A percentile compares a stretch with the other conserved stretches of the same genome.
Evolutionary conservation across 2,888 invertebrate species (phyloP).

Genomic region (Nasonia oneida): DNA sequence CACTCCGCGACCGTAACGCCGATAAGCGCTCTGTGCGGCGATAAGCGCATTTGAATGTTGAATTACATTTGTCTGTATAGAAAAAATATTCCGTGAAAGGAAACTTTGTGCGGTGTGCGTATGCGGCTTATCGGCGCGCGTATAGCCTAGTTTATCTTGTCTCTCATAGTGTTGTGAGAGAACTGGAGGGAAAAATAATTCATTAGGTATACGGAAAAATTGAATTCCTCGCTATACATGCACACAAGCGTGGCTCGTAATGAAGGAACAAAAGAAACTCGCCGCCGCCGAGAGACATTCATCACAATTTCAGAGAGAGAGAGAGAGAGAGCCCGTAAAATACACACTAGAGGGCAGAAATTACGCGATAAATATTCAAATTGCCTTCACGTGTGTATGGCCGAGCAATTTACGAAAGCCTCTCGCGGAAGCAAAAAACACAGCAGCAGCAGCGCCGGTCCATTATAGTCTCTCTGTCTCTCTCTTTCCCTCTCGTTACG

Average conservation of each 20-base stretch:
- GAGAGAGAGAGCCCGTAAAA: constrained; percentile 7
- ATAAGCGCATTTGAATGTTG: not conserved
- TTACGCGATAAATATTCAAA: constrained; percentile 62
- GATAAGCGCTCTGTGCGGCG: not conserved
- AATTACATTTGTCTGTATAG: not conserved
- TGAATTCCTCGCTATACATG: not conserved
- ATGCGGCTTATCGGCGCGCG: not conserved
- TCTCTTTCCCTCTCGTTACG: constrained; percentile 22
- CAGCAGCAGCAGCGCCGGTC: constrained; percentile 33
- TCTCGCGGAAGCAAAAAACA: not conserved
- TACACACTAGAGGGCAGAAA: constrained; percentile 24
- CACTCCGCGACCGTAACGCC: too few relatives aligned
- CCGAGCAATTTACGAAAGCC: constrained; percentile 47
- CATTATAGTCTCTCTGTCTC: constrained; percentile 37
- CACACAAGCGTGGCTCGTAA: too few relatives aligned
- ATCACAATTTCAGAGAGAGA: constrained; percentile 28
- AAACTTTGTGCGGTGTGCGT: not conserved
- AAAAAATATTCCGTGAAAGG: not conserved
- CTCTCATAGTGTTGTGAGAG: too few relatives aligned
- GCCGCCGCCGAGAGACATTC: constrained; percentile 2
- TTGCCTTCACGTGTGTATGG: constrained; percentile 56
- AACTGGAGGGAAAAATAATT: too few relatives aligned
- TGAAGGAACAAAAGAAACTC: not conserved
- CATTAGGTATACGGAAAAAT: too few relatives aligned
- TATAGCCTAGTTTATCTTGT: too few relatives aligned